These are phyloP conservation scores for Heliornis fulica DNA, from an alignment of 2,113 vertebrate genomes.

Conservation along the genomic window DNA sequence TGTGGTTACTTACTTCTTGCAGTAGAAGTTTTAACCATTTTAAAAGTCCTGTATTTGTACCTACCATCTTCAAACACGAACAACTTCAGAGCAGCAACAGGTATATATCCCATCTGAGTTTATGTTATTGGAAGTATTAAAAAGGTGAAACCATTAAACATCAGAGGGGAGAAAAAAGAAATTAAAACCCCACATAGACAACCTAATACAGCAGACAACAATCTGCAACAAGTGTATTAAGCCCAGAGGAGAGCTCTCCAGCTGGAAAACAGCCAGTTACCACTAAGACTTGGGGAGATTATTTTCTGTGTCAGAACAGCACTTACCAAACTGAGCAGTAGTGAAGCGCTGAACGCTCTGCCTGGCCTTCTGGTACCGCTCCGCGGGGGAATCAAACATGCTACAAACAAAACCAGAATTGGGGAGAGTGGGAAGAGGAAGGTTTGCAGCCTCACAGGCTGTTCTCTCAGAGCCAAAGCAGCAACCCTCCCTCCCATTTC, in stretches of 20 bases:
- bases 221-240: not conserved
- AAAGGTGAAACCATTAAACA: not conserved
- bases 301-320: fast-evolving
- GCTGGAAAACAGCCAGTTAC: not conserved
- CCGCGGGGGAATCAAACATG: constrained; percentile 68
- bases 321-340: constrained; percentile 75
- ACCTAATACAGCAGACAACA: not conserved
- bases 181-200: too few relatives aligned
- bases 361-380: constrained; percentile 70
- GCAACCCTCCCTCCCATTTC: fast-evolving
- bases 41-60: not conserved
- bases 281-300: fast-evolving
- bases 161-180: too few relatives aligned
- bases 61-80: not conserved
- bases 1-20: not conserved
- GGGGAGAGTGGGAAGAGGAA: fast-evolving
- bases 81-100: not conserved
- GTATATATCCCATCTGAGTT: not conserved
- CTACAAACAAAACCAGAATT: not conserved
- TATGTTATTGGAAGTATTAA: not conserved
- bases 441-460: too few relatives aligned
- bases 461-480: not conserved
- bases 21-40: not conserved
- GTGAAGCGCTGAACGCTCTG: constrained; percentile 68
- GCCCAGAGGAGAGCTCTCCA: not conserved